Evolutionary conservation across 2,888 invertebrate species (phyloP).

Genomic region (Chrysopilus asiliformis): DNA sequence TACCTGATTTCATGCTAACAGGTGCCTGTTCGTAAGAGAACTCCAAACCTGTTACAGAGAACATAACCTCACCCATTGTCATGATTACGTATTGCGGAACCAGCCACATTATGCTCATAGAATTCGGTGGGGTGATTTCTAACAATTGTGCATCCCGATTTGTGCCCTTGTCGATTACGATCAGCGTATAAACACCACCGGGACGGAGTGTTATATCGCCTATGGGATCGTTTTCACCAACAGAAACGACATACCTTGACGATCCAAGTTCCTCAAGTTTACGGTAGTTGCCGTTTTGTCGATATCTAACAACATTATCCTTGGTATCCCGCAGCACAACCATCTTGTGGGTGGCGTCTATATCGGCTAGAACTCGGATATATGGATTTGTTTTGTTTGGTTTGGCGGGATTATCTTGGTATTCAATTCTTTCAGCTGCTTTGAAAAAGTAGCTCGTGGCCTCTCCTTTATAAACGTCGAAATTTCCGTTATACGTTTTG

Average conservation of each 20-base stretch:
- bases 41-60: conserved; percentile 55
- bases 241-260: conserved; percentile 18
- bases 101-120: conserved; percentile 45
- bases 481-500: too few species aligned
- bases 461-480: conserved; percentile 7
- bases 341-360: conserved; percentile 16
- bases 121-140: conserved; percentile 34
- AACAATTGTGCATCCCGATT: conserved; percentile 11
- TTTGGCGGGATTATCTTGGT: conserved; percentile 23
- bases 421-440: neutral
- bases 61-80: conserved; percentile 49
- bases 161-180: conserved; percentile 16
- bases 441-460: conserved; percentile 26
- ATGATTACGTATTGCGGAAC: conserved; percentile 57
- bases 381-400: conserved; percentile 26
- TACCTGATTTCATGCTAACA: conserved; percentile 84
- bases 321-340: conserved; percentile 18
- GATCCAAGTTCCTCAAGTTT: conserved; percentile 18
- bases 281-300: conserved; percentile 6
- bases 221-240: conserved; percentile 15
- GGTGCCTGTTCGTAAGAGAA: conserved; percentile 60
- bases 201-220: conserved; percentile 18
- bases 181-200: conserved; percentile 33
- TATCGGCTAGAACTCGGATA: conserved; percentile 23
- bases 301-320: neutral